Percentiles rank a stretch among this genome's conserved stretches.
These are phyloP conservation scores for Suillia variegata DNA, from an alignment of 2,888 invertebrate genomes.

Conservation along the genomic window DNA sequence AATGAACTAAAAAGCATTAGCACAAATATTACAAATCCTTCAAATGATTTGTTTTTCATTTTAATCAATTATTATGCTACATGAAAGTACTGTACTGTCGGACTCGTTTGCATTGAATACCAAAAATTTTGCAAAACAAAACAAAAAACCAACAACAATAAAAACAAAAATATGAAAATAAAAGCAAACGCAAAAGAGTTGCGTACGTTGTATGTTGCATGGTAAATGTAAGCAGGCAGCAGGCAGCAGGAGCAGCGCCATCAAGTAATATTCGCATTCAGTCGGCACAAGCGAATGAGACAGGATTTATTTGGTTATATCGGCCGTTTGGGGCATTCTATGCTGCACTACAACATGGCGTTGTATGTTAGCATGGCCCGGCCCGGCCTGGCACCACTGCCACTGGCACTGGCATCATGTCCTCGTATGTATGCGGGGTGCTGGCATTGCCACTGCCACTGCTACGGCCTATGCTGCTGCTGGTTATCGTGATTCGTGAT, in stretches of 20 bases:
- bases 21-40: too few relatives aligned
- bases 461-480: background rate
- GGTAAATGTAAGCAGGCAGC: too few relatives aligned
- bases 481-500: constrained; percentile 37
- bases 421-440: constrained; percentile 8
- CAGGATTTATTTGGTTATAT: background rate
- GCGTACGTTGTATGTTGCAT: background rate
- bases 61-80: too few relatives aligned
- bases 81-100: too few relatives aligned
- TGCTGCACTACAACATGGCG: background rate
- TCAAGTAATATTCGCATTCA: background rate
- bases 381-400: too few relatives aligned
- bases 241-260: too few relatives aligned
- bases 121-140: background rate
- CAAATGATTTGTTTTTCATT: too few relatives aligned
- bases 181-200: background rate
- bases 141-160: constrained; percentile 23
- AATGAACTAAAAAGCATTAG: too few relatives aligned
- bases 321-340: constrained; percentile 3
- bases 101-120: too few relatives aligned
- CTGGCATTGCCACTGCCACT: background rate
- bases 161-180: too few relatives aligned
- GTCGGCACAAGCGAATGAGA: background rate
- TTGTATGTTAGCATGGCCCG: too few relatives aligned
- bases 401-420: too few relatives aligned